Base-by-base conservation (phyloP, 2,797 vertebrate species). In the Artibeus jamaicensis region DNA sequence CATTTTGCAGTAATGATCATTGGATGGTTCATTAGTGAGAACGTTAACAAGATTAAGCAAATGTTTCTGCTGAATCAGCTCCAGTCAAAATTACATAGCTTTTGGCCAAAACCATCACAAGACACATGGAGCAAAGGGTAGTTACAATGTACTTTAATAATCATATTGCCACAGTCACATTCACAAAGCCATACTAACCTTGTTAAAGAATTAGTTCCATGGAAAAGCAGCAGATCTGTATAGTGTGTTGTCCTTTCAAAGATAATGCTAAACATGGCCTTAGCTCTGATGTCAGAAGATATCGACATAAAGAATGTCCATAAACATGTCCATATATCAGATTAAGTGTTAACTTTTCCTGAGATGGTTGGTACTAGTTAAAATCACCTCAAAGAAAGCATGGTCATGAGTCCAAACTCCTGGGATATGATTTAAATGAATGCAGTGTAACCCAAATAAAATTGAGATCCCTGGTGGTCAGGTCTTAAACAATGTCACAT, bases 11-110 rank as follows among this genome's bases (percentile, higher is more conserved):
- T 73, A 91, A 87, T 87, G 73, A 83, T 46, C 79, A 86, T 67
- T 22, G 34, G 78, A 78, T 59, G 76, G 48, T 42, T 96, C 65
- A 77, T 83, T 86, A 77, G 83, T 68, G 59, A 78, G 65, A 83
- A 86, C n/a, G 9, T 88, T 94, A 87, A 91, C 39, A 86, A 92
- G 92, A 91, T 88, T 94, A 96, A 93, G 55, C 39, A 91, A 85
- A 73, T 74, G 21, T 78, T 95, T 94, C 85, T 86, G 74, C 67
- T 86, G 57, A 93, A 46, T 96, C 68, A 96, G 67, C 48, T 93
- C 24, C 62, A 77, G 65, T 74, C 46, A 92, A 91, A 79, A 79
- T 93, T 86, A 68, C 48, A 65, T 50, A 89, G 65, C 62, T 91
- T 84, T 91, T 79, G 77, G 81, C 84, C 73, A 68, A 88, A 93